Base-by-base conservation (phyloP, 1,140 invertebrate species). In the Cepaea nemoralis region DNA sequence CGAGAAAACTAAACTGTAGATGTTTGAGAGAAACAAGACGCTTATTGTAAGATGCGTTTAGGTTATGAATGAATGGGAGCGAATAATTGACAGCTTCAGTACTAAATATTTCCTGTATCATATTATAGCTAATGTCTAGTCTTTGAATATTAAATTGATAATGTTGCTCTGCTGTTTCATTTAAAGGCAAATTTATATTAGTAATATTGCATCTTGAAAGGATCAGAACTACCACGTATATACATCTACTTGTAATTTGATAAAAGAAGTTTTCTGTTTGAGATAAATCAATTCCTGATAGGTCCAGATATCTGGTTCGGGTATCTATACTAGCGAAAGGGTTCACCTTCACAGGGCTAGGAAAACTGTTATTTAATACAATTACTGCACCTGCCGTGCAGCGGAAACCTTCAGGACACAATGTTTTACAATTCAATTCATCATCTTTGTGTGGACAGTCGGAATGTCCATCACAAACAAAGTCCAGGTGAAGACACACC, bases 391-490 rank as follows among this genome's bases (percentile, higher is more conserved):
- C 73, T 33, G 35, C 3, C 31, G n/a, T 5, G n/a, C 73, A 75
- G 24, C 14, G 3, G n/a, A 75, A 55, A 37, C 73, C 42, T 1
- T 45, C 14, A 55, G 48, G 5, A 50, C 73, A 75, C 14, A 16
- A 50, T 19, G 27, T 2, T 5, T 75, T 6, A 50, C 73, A 75
- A 35, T 45, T 31, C 8, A 50, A 2, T 50, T 75, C 73, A 24
- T 75, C 73, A 35, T 75, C 73, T 55, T 42, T 27, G 5, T 35
- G 14, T 35, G 73, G 73, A 55, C 73, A 75, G 1, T 75, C 35
- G 22, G 40, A n/a, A 35, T 75, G 31, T 14, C 73, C 73, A 33
- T 75, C 42, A 75, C 73, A 75, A 10, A 75, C 39, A 27, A 45
- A 10, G 73, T 45, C 73, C 27, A 27, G 45, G 31, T 45, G 45